These are phyloP conservation scores for Stichodactyla helianthus DNA, from an alignment of 64 coral and sea anemone genomes.

Conservation along the genomic window DNA sequence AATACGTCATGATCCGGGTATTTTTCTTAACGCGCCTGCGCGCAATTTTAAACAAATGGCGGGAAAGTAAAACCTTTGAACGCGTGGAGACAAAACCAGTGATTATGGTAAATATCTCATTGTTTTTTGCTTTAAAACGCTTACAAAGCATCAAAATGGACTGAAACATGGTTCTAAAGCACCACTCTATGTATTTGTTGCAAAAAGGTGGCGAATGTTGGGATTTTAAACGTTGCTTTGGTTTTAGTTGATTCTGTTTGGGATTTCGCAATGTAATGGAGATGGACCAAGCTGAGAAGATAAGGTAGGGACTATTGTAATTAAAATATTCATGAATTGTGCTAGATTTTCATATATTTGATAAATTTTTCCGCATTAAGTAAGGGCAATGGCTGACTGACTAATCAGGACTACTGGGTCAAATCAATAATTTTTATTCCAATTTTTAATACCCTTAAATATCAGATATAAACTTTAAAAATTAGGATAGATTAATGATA, in stretches of 20 bases:
- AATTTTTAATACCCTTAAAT: too few relatives aligned
- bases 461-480: too few relatives aligned
- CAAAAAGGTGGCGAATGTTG: neutral
- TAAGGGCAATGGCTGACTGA: too few relatives aligned
- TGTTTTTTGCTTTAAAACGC: neutral
- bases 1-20: neutral
- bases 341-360: too few relatives aligned
- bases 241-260: too few relatives aligned
- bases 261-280: neutral
- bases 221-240: neutral
- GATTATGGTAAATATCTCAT: neutral
- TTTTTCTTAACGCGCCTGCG: neutral
- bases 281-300: neutral
- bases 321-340: neutral
- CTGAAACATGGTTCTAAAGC: neutral
- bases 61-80: neutral
- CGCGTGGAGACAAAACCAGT: neutral
- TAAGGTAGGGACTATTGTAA: neutral
- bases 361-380: too few relatives aligned
- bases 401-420: too few relatives aligned
- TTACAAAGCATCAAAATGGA: neutral
- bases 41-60: neutral
- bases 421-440: too few relatives aligned
- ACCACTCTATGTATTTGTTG: neutral
- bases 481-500: too few relatives aligned